Evolutionary conservation across 2,888 invertebrate genomes (phyloP), one percentile per base, ranked within the genome.

Genomic region (Camptogramma bilineatum): DNA sequence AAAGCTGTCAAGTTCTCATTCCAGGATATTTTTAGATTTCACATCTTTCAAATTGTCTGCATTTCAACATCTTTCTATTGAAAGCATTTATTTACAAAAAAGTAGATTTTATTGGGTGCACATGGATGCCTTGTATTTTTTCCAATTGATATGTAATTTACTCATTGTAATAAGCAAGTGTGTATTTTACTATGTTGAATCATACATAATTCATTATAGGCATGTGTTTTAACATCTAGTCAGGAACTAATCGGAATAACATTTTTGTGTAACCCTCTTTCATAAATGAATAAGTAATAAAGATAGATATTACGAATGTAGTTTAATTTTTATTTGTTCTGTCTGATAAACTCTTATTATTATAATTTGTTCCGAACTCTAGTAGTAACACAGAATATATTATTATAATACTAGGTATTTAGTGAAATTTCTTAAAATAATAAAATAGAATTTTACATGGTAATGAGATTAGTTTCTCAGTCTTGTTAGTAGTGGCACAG

Each of bases 201-300:
- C 21, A 53, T 7, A 28, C 4, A 18, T 47, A 13, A 34, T 50
- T 31, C 52, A 56, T 46, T 47, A 44, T 52, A 48, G 34, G 42
- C 50, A 39, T 58, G 52, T 64, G 55, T 61, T 62, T 55, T 55
- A 69, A 54, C 78, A 75, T 83, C 85, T 87, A 86, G 85, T 85
- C 84, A 82, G 73, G 74, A 73, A 74, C 68, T 68, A 71, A 71
- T 70, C 66, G 7, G 28, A 71, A 68, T 69, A 64, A 73, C 68
- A 52, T 65, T 72, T 76, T 76, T 80, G 77, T 78, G 72, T 76
- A 79, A 76, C 73, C 74, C 74, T 75, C 74, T 76, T 73, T 73
- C 75, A 77, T 77, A 73, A 56, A 55, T 48, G 44, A 47, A 76
- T 78, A 81, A 77, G 79, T 82, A 80, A 67, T 70, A 71, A 75